phyloP scores from a whole-genome alignment of 2,797 vertebrate genomes.

The Smutsia gigantea region DNA sequence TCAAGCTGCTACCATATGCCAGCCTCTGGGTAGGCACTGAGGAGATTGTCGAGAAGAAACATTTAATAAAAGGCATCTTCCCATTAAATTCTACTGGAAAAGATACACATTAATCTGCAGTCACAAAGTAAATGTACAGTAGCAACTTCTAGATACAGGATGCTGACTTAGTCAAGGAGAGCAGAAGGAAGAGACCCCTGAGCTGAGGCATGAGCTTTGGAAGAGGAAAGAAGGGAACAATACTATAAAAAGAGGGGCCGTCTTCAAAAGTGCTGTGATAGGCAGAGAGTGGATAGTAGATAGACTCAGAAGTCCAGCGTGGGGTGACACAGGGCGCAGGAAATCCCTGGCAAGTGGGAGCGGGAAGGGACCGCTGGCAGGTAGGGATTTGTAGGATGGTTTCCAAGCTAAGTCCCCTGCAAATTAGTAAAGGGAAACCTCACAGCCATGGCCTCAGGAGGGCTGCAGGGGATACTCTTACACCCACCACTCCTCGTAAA shows the following conservation, averaged over 20 bases:
- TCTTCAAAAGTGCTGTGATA: neutral
- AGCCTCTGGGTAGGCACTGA: neutral
- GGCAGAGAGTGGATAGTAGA: neutral
- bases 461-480: too few species aligned
- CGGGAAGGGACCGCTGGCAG: accelerated
- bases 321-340: neutral
- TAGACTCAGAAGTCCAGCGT: accelerated
- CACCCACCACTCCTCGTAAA: too few species aligned
- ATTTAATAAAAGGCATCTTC: neutral
- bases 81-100: neutral
- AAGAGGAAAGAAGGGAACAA: neutral
- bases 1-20: neutral
- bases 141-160: neutral
- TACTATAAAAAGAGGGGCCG: neutral
- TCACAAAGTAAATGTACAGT: neutral
- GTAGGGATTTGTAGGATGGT: neutral
- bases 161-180: neutral
- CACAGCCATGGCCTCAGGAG: too few species aligned
- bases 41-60: neutral
- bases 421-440: too few species aligned
- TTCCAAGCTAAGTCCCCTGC: neutral
- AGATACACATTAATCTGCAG: neutral
- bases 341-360: neutral
- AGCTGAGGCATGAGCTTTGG: neutral
- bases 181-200: neutral